Percentiles rank a stretch among this genome's conserved stretches.
These are phyloP conservation scores for Meta bourneti DNA, from an alignment of 2,888 invertebrate genomes.

Conservation along the genomic window DNA sequence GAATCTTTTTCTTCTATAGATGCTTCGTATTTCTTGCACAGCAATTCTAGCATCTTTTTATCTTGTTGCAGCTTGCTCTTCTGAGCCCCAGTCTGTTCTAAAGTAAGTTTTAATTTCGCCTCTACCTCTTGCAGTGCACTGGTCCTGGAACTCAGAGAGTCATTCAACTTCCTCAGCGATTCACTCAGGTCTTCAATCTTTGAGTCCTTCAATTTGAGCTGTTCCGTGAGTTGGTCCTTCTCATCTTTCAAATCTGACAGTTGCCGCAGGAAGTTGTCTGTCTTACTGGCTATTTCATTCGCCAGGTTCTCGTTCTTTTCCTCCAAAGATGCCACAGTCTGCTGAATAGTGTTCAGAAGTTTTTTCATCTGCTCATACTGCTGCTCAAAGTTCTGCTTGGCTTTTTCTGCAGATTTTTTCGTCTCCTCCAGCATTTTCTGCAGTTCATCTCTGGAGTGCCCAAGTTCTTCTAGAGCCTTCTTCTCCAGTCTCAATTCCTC, in stretches of 20 bases:
- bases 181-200: conserved; percentile 55
- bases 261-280: conserved; percentile 33
- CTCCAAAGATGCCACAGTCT: conserved; percentile 34
- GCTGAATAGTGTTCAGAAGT: conserved; percentile 34
- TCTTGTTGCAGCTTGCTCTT: conserved; percentile 54
- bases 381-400: conserved; percentile 43
- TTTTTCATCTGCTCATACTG: conserved; percentile 33
- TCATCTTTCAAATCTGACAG: conserved; percentile 44
- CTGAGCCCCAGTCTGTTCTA: conserved; percentile 54
- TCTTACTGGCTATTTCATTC: conserved; percentile 50
- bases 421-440: conserved; percentile 38
- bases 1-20: conserved; percentile 62
- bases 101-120: not conserved
- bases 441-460: conserved; percentile 28
- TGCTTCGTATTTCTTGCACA: conserved; percentile 65
- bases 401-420: conserved; percentile 41
- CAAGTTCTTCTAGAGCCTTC: conserved; percentile 43
- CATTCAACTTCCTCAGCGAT: conserved; percentile 31
- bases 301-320: conserved; percentile 58
- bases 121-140: not conserved
- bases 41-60: conserved; percentile 51
- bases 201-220: conserved; percentile 47
- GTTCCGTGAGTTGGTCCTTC: conserved; percentile 38
- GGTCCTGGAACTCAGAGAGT: conserved; percentile 25
- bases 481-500: conserved; percentile 44